These are phyloP conservation scores for Phalacrocorax carbo DNA, from an alignment of 2,113 vertebrate genomes.

Conservation along the genomic window DNA sequence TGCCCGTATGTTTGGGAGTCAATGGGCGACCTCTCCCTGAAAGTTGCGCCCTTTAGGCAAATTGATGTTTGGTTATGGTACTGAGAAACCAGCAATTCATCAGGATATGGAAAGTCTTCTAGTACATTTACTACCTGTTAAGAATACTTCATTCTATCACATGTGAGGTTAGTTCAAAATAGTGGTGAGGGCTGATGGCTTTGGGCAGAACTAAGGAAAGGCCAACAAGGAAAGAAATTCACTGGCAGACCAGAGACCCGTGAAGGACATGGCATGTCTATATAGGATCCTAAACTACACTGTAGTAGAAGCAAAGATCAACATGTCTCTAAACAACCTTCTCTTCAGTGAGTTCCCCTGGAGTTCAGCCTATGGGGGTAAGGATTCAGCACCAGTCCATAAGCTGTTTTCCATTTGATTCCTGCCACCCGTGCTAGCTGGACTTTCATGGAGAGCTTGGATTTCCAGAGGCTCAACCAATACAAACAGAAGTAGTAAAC, in stretches of 20 bases:
- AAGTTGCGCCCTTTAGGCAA: background rate
- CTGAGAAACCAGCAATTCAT: background rate
- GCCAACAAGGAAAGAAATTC: background rate
- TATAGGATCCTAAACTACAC: background rate
- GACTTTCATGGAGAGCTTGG: background rate
- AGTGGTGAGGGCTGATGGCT: background rate
- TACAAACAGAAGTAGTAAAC: background rate
- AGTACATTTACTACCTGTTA: background rate
- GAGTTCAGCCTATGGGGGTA: background rate
- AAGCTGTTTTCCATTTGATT: background rate
- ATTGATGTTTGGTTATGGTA: background rate
- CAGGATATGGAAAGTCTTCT: background rate
- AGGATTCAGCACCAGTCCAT: background rate
- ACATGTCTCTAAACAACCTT: background rate
- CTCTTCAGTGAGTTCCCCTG: background rate
- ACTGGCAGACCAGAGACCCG: accelerated
- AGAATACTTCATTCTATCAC: background rate
- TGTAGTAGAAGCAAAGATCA: background rate
- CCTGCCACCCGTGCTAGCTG: background rate
- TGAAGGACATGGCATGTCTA: accelerated
- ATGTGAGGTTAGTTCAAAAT: background rate
- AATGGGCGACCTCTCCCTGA: background rate
- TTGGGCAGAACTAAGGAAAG: background rate
- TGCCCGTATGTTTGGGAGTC: background rate
- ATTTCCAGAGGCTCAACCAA: background rate